Base-by-base conservation (phyloP, 2,797 vertebrate species). In the Pantherophis vulpinus region DNA sequence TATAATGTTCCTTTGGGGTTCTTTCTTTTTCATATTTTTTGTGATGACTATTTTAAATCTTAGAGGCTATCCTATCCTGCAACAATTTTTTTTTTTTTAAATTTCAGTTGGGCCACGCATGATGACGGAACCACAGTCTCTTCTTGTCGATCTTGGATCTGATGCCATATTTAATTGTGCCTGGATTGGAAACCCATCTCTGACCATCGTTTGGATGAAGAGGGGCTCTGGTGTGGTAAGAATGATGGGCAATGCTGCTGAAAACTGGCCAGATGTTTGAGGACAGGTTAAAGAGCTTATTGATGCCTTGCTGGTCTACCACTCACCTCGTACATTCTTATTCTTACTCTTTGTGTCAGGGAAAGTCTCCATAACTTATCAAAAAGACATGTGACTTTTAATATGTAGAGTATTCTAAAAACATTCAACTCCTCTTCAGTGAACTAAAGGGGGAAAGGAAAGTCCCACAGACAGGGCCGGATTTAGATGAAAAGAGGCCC, bases 191-290 rank as follows among this genome's bases (percentile, higher is more conserved):
- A 99, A 99, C 96, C 99, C 99, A 0, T 99, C 99, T 1, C 98
- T 99, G 60, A 99, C 99, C 93, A 99, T 99, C 0, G 99, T 99
- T 87, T 99, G 99, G 99, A 99, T 99, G 99, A 99, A 99, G 95
- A 97, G 99, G 54, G 99, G 99, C 89, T 99, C 99, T 0, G 99
- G 99, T 87, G 99, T 99, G 98, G 99, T 99, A 96, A 97, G 99
- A 96, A 58, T 2, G 0, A 0, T 92, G 14, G 29, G 59, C n/a
- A 23, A 23, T 1, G 25, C 47, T 55, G 23, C 20, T n/a, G 13
- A 10, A 55, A 74, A 14, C 2, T 83, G 70, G 27, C 59, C 56
- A 59, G 27, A 32, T 3, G 11, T 86, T 16, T 70, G 54, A 74
- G 27, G 55, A 42, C 18, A 54, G 27, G 5, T 32, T 59, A 37